Percentiles rank a stretch among this genome's conserved stretches.
Conservation (phyloP, 2,113 vertebrate genomes). For the Tragelaphus imberbis region DNA sequence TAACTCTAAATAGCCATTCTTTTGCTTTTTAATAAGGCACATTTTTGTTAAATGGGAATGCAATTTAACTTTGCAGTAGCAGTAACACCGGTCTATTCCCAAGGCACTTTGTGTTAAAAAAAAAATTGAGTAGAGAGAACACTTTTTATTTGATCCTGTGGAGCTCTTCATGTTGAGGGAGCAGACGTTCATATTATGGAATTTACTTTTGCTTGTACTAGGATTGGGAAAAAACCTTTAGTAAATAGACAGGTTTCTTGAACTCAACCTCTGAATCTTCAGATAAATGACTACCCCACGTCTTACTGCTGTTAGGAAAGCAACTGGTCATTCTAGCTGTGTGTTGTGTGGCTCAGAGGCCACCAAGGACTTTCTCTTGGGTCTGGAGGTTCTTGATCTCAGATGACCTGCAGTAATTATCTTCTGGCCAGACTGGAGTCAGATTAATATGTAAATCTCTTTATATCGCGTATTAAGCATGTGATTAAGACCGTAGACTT, state of each 20-base stretch:
- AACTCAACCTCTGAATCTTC: slow-evolving; percentile 46
- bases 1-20: slow-evolving; percentile 45
- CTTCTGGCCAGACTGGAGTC: neutral
- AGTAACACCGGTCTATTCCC: neutral
- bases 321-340: neutral
- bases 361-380: neutral
- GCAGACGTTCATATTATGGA: slow-evolving; percentile 45
- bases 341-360: neutral
- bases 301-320: slow-evolving; percentile 17
- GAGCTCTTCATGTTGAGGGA: slow-evolving; percentile 37
- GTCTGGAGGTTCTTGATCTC: neutral
- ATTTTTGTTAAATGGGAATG: slow-evolving; percentile 26
- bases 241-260: slow-evolving; percentile 56
- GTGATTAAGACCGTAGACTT: neutral
- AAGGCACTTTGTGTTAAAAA: neutral
- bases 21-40: slow-evolving; percentile 43
- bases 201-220: slow-evolving; percentile 66
- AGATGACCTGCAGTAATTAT: neutral
- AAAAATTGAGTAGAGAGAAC: neutral
- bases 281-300: slow-evolving; percentile 4
- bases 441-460: neutral
- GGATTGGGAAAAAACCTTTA: slow-evolving; percentile 54
- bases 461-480: neutral
- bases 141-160: slow-evolving; percentile 32
- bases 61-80: slow-evolving; percentile 25